These are phyloP conservation scores for Callaeas wilsoni DNA, from an alignment of 2,113 vertebrate genomes.

Conservation along the genomic window DNA sequence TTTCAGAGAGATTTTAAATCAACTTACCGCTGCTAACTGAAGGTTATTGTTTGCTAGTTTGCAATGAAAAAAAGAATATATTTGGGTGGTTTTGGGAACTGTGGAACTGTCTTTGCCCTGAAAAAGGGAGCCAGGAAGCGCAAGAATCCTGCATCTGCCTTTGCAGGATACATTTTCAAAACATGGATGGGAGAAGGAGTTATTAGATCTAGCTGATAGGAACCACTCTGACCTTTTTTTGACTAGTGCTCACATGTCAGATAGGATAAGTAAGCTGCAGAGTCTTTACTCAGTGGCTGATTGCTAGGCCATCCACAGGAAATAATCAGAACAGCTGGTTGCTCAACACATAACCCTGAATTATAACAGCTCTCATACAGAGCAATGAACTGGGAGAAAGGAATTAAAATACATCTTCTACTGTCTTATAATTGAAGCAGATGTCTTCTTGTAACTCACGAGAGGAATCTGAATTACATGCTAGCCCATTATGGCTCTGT, in stretches of 20 bases:
- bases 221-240: neutral
- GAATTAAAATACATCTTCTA: neutral
- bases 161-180: neutral
- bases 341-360: neutral
- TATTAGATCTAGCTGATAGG: neutral
- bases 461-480: neutral
- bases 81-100: neutral
- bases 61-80: neutral
- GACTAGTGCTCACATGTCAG: neutral
- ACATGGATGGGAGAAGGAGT: neutral
- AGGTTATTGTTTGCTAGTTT: neutral
- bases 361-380: neutral
- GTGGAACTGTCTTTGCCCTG: neutral
- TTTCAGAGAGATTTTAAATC: neutral
- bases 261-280: neutral
- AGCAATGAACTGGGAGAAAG: neutral
- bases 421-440: conserved; percentile 3
- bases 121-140: neutral
- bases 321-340: neutral
- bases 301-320: neutral
- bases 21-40: neutral
- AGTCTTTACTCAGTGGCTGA: neutral
- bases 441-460: conserved; percentile 3
- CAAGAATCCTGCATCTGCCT: neutral
- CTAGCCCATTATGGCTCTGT: neutral